Base-by-base conservation (phyloP, 2,113 vertebrate species). In the Gymnobelideus leadbeateri region DNA sequence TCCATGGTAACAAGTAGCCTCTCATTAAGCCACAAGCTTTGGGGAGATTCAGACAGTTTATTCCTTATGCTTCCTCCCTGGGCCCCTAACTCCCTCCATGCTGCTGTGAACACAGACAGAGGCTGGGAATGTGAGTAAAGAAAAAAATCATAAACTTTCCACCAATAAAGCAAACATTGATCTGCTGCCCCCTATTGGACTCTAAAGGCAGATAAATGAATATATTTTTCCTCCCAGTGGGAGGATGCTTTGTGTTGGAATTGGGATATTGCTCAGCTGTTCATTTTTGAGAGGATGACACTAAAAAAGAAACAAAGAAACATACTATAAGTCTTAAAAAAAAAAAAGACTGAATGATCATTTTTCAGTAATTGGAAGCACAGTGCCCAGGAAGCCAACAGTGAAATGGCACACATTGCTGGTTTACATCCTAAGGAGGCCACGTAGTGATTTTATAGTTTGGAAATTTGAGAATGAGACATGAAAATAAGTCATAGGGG, bases 111-210 rank as follows among this genome's bases (percentile, higher is more conserved):
- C 43, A 24, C 2, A 0, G 43, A 31, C 92, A 28, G 21, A 77
- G n/a, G 52, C 47, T 26, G 37, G 49, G 91, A 89, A 53, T 16
- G 3, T 16, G 6, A 84, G 68, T 21, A 43, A 19, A 84, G 37
- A 84, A 84, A 84, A 68, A 84, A 68, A 16, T 1, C 51, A 11
- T 28, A 89, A 77, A n/a, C 68, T 3, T 93, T 93, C 51, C 51
- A 21, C 25, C 50, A 12, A 0, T 21, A 1, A 0, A 0, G 53
- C 92, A 0, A 84, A 28, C 49, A 53, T 46, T 92, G 91, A 3
- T 84, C 95, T 98, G 97, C 96, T n/a, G 96, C 98, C 98, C 97
- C 96, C 98, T 98, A 96, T 97, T 95, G 98, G 84, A 31, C 0
- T 0, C 2, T 0, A 24, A 89, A 91, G 21, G 91, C 0, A 2